Base-by-base conservation (phyloP, 2,888 invertebrate species). In the Himalopsyche kuldschensis region DNA sequence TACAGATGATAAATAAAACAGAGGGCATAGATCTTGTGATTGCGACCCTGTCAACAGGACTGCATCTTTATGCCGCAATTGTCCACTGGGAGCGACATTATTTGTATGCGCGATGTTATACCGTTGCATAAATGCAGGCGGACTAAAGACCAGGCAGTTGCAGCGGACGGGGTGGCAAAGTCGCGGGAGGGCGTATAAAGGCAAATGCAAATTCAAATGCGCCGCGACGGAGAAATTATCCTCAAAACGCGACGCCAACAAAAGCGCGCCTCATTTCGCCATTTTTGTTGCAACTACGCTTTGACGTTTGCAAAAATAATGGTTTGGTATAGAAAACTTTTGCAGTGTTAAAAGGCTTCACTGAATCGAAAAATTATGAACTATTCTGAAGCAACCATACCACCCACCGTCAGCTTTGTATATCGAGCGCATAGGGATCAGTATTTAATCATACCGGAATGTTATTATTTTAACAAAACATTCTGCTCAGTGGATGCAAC, bases 141-240 rank as follows among this genome's bases (percentile, higher is more conserved):
- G 81, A 77, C 75, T 76, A 47, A 41, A 75, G 75, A 63, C 80
- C 35, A 69, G 77, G 63, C 80, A 69, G 76, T 76, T 76, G 76
- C 76, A 76, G n/a, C 35, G 35, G 76, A 35, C 20, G 35, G 76
- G 76, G 76, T 24, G 76, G 41, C 3, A 69, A 69, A 69, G 24
- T 20, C 30, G 76, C 76, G 35, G 76, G 76, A 32, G 17, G 76
- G 24, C 63, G 82, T 82, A 83, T 79, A 80, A 85, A 80, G 82
- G 81, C 75, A 78, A 78, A 85, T 85, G 85, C 84, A 85, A 85
- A 69, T 69, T 69, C 30, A 69, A 69, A 85, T 85, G 79, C 48
- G 75, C 78, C 32, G 20, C 81, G 55, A 11, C 24, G 69, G 55
- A 35, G 31, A 78, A 84, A 84, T 84, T 78, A 84, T 85, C 63